Evolutionary conservation across 2,113 vertebrate species (phyloP), one percentile per base, ranked within the genome.

Genomic region (Neogobius melanostomus): DNA sequence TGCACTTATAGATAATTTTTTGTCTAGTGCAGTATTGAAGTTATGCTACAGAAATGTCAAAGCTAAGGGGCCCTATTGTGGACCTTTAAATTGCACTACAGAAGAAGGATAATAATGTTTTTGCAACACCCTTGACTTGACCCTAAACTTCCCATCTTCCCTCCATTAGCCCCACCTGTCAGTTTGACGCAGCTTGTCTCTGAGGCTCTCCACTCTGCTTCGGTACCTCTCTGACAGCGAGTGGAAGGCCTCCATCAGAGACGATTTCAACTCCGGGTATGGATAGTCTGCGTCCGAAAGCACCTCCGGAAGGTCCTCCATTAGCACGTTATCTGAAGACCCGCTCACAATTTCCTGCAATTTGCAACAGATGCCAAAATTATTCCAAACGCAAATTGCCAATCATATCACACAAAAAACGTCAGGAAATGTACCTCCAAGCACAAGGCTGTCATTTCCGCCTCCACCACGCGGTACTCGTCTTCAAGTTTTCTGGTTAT

Each of bases 201-300:
- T 89, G 46, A 93, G 57, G 45, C 82, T 80, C 52, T 89, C 88
- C 10, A 97, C 83, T 72, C 88, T 94, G 42, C 71, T 76, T 75
- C 89, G 83, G 87, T 93, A 95, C 42, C 87, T 89, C 0, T 91
- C 75, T 68, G 93, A 92, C 65, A 97, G 90, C 42, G 89, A 86
- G 51, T 14, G 87, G 85, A 96, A 98, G 77, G 95, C 91, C 5
- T 80, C 64, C 52, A 95, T 71, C 74, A 98, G 28, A 0, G 92
- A 87, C 16, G 81, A 80, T 88, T 93, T 94, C 81, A 97, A 50
- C 59, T 94, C 92, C n/a, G 94, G 91, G 68, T 91, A 95, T 0
- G 95, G 95, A 61, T 95, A 96, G 6, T 94, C 92, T 71, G 95
- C 86, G 54, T 85, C 77, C 80, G 93, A 84, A 54, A 98, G 81